phyloP scores from a whole-genome alignment of 2,113 vertebrate species.

The Oncorhynchus kisutch region DNA sequence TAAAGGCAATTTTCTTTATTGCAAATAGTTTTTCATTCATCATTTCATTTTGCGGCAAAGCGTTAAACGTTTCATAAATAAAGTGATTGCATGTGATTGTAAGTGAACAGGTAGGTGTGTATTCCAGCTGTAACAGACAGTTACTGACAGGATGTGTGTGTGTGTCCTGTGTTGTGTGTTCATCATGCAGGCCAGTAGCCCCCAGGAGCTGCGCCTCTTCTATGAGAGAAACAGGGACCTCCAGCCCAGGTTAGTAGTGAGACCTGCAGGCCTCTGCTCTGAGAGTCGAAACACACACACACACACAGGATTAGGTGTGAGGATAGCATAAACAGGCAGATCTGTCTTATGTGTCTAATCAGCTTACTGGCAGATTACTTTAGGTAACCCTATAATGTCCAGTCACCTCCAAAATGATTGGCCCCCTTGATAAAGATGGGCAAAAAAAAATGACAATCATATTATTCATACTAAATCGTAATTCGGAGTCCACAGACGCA shows the following conservation, averaged over 20 bases:
- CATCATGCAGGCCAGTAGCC: background rate
- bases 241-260: conserved; percentile 1
- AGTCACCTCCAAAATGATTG: background rate
- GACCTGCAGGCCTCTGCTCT: background rate
- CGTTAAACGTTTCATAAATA: background rate
- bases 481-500: too few relatives aligned
- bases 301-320: background rate
- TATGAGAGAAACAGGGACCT: background rate
- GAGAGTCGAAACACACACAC: background rate
- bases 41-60: too few relatives aligned
- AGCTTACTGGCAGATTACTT: background rate
- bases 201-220: conserved; percentile 11
- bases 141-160: too few relatives aligned
- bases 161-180: background rate
- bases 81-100: background rate
- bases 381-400: too few relatives aligned
- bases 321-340: background rate
- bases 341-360: background rate
- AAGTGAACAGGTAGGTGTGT: background rate
- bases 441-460: too few relatives aligned
- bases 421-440: too few relatives aligned
- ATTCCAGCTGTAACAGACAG: background rate
- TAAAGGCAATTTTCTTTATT: too few relatives aligned
- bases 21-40: too few relatives aligned
- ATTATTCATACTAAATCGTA: too few relatives aligned